Percentiles rank a stretch among this genome's conserved stretches.
Conservation (phyloP, 2,113 vertebrate genomes). For the Perognathus longimembris region DNA sequence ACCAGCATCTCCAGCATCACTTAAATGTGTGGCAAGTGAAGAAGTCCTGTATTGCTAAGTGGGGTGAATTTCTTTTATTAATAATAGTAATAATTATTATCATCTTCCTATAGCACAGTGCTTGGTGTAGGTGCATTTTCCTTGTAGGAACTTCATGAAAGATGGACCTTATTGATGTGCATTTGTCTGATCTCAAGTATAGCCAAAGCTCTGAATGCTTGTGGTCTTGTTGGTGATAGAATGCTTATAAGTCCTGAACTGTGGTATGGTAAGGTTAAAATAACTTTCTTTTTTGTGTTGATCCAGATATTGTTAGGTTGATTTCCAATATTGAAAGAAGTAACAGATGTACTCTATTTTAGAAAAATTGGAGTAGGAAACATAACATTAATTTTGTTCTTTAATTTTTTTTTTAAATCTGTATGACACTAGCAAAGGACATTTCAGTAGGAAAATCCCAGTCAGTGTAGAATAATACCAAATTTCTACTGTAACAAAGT, state of each 20-base stretch:
- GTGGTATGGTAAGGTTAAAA: slow-evolving; percentile 51
- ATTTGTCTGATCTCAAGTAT: not conserved
- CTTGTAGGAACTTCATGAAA: slow-evolving; percentile 27
- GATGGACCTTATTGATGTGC: not conserved
- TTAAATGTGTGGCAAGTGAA: not conserved
- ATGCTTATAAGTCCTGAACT: slow-evolving; percentile 46
- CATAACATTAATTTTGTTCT: slow-evolving; percentile 50
- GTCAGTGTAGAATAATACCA: not conserved
- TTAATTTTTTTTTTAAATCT: not conserved
- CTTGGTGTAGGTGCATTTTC: slow-evolving; percentile 1
- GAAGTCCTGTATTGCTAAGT: not conserved
- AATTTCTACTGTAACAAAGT: slow-evolving; percentile 30
- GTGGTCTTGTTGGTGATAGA: slow-evolving; percentile 12
- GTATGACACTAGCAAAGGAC: slow-evolving; percentile 34
- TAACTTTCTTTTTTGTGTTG: slow-evolving; percentile 41
- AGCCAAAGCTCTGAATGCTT: slow-evolving; percentile 23
- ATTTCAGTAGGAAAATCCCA: no score
- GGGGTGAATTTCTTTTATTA: not conserved
- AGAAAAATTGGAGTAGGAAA: not conserved
- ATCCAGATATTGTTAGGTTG: not conserved
- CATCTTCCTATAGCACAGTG: not conserved
- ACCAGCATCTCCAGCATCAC: not conserved
- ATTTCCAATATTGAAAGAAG: slow-evolving; percentile 38
- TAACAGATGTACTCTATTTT: slow-evolving; percentile 6
- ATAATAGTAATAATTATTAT: not conserved